phyloP scores from a whole-genome alignment of 1,140 invertebrate genomes.

The Diabrotica undecimpunctata region DNA sequence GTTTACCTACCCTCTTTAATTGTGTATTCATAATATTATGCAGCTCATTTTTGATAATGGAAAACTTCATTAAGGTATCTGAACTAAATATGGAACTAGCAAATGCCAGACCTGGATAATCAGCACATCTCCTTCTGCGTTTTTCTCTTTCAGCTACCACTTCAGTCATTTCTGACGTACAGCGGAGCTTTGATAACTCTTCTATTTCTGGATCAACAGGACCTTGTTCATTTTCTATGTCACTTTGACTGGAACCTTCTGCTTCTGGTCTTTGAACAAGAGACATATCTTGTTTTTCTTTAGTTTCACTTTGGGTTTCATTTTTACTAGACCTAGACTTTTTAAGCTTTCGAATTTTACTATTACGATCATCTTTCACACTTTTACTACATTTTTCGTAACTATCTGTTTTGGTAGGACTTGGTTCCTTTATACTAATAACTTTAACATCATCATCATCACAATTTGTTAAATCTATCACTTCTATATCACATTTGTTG shows the following conservation, averaged over 20 bases:
- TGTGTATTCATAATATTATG: conserved; percentile 96
- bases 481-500: conserved; percentile 40
- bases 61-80: conserved; percentile 97
- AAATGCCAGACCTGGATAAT: conserved; percentile 89
- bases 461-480: conserved; percentile 47
- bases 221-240: conserved; percentile 47
- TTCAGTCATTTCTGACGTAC: conserved; percentile 83
- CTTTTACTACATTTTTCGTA: conserved; percentile 21
- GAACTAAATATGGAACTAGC: conserved; percentile 85
- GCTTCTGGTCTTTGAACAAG: conserved; percentile 52
- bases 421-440: conserved; percentile 22
- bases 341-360: conserved; percentile 31
- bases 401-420: background rate
- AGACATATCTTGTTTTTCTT: conserved; percentile 46
- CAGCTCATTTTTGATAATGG: conserved; percentile 92
- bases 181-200: conserved; percentile 76
- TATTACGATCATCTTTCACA: conserved; percentile 36
- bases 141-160: conserved; percentile 80
- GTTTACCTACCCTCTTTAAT: conserved; percentile 85
- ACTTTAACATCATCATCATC: conserved; percentile 39
- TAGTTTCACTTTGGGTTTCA: conserved; percentile 7
- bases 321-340: conserved; percentile 24
- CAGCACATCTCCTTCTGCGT: conserved; percentile 72
- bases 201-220: conserved; percentile 72
- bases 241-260: conserved; percentile 51